Evolutionary conservation across 2,888 invertebrate genomes (phyloP), one percentile per base, ranked within the genome.

Genomic region (Chrysotoxum bicinctum): DNA sequence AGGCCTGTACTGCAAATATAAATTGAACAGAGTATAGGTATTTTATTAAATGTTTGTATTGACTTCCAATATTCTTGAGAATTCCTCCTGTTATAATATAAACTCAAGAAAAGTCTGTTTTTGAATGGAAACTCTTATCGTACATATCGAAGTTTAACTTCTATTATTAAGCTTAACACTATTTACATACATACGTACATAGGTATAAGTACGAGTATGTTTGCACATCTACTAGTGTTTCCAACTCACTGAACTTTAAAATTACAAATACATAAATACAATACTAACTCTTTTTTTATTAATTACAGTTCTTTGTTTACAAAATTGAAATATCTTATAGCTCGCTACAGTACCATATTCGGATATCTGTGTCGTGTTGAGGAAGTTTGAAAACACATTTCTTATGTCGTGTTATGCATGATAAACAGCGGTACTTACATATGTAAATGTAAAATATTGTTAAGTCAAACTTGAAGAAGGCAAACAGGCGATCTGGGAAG

Each of bases 381-480:
- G 80, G 80, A 81, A 81, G 80, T 74, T 74, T 16, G 16, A 35
- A 43, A 60, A 60, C 68, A 54, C 69, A 60, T 21, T 35, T 69
- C 37, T 50, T 7, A 21, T 16, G 16, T n/a, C 43, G 3, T 68
- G 68, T 60, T 62, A 35, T 58, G 66, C 64, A 60, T 60, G 45
- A 60, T 43, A 60, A 68, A 62, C 26, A 43, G 60, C 19, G 0
- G 8, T 12, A 35, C n/a, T 3, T 26, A n/a, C 10, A 0, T 30
- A 58, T 48, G 52, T 56, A 58, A 0, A 5, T 40, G 5, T n/a
- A 40, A 4, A 40, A 50, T 10, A 37, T 12, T 64, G 21, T 40
- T 23, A 40, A 50, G 50, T 43, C n/a, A 58, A 72, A 7, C 56
- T 16, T 56, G n/a, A 62, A 19, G 16, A 14, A 4, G 21, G 3